Percentiles rank a stretch among this genome's conserved stretches.
These are phyloP conservation scores for Tinamus guttatus DNA, from an alignment of 2,113 vertebrate genomes.

Conservation along the genomic window DNA sequence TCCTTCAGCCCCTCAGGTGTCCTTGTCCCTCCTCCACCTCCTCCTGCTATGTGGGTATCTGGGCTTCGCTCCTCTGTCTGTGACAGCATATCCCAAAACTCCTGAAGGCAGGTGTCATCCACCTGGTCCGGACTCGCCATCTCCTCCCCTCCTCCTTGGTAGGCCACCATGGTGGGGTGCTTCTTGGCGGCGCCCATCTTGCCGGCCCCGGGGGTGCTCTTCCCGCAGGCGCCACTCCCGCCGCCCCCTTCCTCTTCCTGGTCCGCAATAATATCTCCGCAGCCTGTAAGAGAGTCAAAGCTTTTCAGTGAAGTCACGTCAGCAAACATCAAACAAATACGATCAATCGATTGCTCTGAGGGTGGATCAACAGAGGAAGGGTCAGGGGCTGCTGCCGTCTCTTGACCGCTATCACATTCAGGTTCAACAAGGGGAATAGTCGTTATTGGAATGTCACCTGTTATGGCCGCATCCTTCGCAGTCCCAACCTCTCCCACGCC, in stretches of 20 bases:
- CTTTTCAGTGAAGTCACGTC: conserved; percentile 99
- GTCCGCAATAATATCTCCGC: conserved; percentile 98
- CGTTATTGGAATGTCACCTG: conserved; percentile 79
- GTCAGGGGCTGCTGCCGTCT: conserved; percentile 79
- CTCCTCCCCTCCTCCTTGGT: conserved; percentile 98
- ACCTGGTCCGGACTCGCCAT: conserved; percentile 97
- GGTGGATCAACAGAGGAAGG: conserved; percentile 89
- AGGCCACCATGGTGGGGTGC: conserved; percentile 87
- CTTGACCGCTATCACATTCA: conserved; percentile 76
- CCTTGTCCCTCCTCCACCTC: conserved; percentile 68
- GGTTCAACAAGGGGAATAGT: conserved; percentile 77
- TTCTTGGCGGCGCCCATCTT: conserved; percentile 80
- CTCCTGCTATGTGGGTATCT: conserved; percentile 3
- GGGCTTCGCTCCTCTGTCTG: conserved; percentile 78
- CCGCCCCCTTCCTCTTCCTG: conserved; percentile 89
- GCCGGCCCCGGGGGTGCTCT: conserved; percentile 64
- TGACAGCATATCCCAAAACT: conserved; percentile 95
- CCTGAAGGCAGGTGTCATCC: conserved; percentile 92
- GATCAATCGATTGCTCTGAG: conserved; percentile 89
- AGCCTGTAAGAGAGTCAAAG: conserved; percentile 99
- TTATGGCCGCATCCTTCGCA: conserved; percentile 77
- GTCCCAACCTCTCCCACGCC: conserved; percentile 55
- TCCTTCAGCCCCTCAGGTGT: conserved; percentile 78
- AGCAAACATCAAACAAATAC: conserved; percentile 93
- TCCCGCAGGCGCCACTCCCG: conserved; percentile 75